Evolutionary conservation across 2,113 vertebrate genomes (phyloP).

Genomic region (Diadophis punctatus): DNA sequence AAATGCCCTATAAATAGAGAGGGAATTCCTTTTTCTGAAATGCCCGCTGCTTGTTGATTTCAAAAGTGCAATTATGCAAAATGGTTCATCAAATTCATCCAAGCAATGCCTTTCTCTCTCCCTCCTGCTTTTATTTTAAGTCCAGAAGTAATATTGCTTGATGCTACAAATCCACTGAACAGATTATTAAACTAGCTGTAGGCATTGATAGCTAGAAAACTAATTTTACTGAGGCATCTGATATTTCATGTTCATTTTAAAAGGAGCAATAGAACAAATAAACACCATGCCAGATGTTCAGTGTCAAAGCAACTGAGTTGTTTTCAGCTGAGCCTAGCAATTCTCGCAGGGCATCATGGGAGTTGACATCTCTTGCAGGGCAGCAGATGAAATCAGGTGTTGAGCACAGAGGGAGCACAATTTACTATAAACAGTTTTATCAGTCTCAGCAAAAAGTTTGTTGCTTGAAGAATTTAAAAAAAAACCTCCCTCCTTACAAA

Average conservation of each 20-base stretch:
- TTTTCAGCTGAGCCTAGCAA: constrained; percentile 79
- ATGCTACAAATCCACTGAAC: constrained; percentile 29
- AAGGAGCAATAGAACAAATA: constrained; percentile 58
- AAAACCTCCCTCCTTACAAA: constrained; percentile 43
- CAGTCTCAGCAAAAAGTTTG: constrained; percentile 76
- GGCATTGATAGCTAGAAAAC: constrained; percentile 50
- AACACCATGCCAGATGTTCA: constrained; percentile 70
- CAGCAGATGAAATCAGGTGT: constrained; percentile 75
- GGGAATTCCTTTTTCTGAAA: constrained; percentile 17
- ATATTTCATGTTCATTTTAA: constrained; percentile 63
- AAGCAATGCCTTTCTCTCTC: neutral
- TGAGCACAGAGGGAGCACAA: constrained; percentile 66
- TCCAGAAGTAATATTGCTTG: constrained; percentile 28
- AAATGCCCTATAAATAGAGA: neutral
- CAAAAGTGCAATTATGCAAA: constrained; percentile 35
- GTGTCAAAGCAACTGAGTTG: constrained; percentile 62
- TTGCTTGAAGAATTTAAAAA: constrained; percentile 62
- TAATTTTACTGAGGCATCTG: constrained; percentile 50
- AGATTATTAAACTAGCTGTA: constrained; percentile 39
- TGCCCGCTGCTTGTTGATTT: constrained; percentile 35
- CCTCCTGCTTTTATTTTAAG: constrained; percentile 15
- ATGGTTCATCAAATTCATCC: constrained; percentile 36
- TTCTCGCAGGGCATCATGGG: constrained; percentile 69
- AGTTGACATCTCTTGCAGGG: constrained; percentile 67
- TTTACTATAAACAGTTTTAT: constrained; percentile 62